phyloP scores from a whole-genome alignment of 2,113 vertebrate genomes.

The Chaetorhynchus papuensis region DNA sequence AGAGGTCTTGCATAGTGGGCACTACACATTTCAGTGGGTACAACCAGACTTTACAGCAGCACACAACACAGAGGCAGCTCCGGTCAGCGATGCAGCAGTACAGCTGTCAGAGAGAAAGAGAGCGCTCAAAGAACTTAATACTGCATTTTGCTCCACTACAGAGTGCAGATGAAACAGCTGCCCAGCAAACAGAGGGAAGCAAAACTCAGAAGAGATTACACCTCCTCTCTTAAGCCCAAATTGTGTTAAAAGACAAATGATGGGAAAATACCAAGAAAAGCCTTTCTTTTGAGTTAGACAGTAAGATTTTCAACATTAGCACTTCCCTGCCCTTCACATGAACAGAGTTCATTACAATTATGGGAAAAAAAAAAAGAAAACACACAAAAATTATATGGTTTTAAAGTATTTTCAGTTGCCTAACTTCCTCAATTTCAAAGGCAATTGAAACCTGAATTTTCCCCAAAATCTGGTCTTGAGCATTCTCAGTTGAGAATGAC shows the following conservation, averaged over 20 bases:
- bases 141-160: not conserved
- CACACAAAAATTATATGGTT: not conserved
- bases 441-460: not conserved
- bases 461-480: not conserved
- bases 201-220: not conserved
- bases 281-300: not conserved
- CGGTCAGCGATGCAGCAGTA: not conserved
- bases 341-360: not conserved
- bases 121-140: not conserved
- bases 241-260: not conserved
- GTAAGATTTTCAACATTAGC: not conserved
- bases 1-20: not conserved
- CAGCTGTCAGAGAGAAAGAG: not conserved
- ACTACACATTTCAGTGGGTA: not conserved
- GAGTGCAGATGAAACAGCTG: not conserved
- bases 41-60: not conserved
- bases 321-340: not conserved
- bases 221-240: not conserved
- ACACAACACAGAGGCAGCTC: not conserved
- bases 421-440: not conserved
- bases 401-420: not conserved
- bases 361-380: too few relatives aligned
- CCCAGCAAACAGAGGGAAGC: not conserved
- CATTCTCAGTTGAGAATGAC: not conserved
- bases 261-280: not conserved